Percentiles rank a stretch among this genome's conserved stretches.
phyloP scores from a whole-genome alignment of 2,888 invertebrate species.

The Andrena trimmerana region DNA sequence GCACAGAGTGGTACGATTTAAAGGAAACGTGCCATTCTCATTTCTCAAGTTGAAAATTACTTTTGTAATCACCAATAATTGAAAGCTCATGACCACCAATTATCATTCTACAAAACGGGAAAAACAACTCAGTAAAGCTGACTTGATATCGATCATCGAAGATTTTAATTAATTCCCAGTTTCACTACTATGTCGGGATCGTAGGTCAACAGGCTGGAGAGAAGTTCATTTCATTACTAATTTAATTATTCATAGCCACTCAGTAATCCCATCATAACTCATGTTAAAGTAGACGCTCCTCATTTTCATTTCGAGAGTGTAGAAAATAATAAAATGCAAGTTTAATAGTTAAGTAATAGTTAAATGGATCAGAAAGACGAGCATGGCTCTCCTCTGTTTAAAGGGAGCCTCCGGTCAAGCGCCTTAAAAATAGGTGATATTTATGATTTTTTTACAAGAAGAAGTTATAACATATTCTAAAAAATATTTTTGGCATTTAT shows the following conservation, averaged over 20 bases:
- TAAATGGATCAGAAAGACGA: too few relatives aligned
- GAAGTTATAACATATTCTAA: too few relatives aligned
- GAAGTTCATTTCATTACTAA: neutral
- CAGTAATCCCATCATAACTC: neutral
- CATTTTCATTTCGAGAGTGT: neutral
- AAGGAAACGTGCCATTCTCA: neutral
- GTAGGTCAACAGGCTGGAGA: neutral
- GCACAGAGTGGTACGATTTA: too few relatives aligned
- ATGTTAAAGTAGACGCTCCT: neutral
- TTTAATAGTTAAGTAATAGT: neutral
- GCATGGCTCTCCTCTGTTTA: too few relatives aligned
- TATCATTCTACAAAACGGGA: neutral
- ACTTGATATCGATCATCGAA: neutral
- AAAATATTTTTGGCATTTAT: too few relatives aligned
- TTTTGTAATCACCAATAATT: too few relatives aligned
- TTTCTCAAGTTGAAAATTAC: neutral
- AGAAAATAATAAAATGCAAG: neutral
- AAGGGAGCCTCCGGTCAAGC: too few relatives aligned
- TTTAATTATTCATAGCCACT: conserved; percentile 1
- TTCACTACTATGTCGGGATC: neutral
- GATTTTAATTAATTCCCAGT: neutral
- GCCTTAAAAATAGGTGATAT: too few relatives aligned
- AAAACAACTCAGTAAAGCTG: neutral
- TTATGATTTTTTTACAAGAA: too few relatives aligned
- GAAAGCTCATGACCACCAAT: too few relatives aligned